These are phyloP conservation scores for Peromyscus californicus DNA, from an alignment of 2,113 vertebrate species.

Conservation along the genomic window DNA sequence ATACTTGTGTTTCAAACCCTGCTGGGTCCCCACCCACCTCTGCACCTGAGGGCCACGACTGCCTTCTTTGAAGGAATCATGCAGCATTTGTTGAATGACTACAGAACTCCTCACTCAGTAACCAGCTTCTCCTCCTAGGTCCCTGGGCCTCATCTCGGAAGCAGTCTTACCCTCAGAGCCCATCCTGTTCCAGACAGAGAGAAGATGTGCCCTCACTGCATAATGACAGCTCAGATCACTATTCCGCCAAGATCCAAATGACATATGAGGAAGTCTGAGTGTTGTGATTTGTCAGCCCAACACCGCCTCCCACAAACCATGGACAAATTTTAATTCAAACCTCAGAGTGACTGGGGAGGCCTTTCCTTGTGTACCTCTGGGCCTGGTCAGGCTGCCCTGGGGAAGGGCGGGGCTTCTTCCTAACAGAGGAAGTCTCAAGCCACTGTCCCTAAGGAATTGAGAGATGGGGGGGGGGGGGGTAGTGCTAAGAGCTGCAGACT, in stretches of 20 bases:
- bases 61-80: rapidly evolving
- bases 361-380: background rate
- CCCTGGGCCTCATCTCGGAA: background rate
- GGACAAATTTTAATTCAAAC: conserved; percentile 69
- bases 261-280: background rate
- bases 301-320: background rate
- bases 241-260: conserved; percentile 22
- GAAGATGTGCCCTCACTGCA: background rate
- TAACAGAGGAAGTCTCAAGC: background rate
- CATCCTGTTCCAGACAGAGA: conserved; percentile 25
- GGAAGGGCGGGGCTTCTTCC: conserved; percentile 1
- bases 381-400: background rate
- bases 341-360: conserved; percentile 28
- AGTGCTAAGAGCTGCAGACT: rapidly evolving
- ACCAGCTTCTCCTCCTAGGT: background rate
- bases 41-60: background rate
- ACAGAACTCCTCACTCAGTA: too few relatives aligned
- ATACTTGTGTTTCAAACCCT: background rate
- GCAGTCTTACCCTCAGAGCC: background rate
- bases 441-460: background rate
- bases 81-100: background rate
- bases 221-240: conserved; percentile 41
- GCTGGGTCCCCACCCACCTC: background rate
- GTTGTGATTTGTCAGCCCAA: conserved; percentile 36
- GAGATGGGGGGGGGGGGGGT: background rate